phyloP scores from a whole-genome alignment of 2,888 invertebrate species.

The Scaptomyza reducta region DNA sequence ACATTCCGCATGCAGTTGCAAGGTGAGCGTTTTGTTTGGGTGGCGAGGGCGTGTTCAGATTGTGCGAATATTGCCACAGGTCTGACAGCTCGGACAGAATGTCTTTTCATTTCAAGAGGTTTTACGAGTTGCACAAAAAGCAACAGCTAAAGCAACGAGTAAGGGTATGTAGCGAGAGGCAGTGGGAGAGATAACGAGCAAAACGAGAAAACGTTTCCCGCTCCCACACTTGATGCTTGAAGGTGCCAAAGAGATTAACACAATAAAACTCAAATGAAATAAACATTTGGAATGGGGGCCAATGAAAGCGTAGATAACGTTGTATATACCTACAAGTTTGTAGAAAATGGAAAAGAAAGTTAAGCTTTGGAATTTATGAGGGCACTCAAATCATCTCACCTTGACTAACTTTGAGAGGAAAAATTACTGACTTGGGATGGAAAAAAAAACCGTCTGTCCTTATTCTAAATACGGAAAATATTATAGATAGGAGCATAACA shows the following conservation, averaged over 20 bases:
- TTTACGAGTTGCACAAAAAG: constrained; percentile 25
- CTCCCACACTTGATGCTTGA: not conserved
- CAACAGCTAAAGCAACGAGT: not conserved
- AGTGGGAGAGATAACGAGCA: constrained; percentile 12
- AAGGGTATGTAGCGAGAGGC: not conserved
- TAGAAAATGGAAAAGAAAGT: not conserved
- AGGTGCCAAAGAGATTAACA: constrained; percentile 16
- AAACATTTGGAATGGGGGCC: constrained; percentile 23
- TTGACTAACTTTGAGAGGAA: not conserved
- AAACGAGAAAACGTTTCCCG: not conserved
- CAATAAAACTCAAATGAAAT: constrained; percentile 28
- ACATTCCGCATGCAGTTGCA: constrained; percentile 67
- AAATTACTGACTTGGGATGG: not conserved
- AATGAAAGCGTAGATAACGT: constrained; percentile 3
- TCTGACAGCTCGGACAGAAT: constrained; percentile 50
- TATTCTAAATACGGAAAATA: no score
- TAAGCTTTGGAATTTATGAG: not conserved
- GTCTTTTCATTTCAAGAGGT: constrained; percentile 38
- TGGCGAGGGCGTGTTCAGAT: constrained; percentile 34
- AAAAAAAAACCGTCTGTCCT: no score
- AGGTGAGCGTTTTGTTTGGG: constrained; percentile 34
- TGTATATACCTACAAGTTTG: not conserved
- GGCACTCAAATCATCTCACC: not conserved
- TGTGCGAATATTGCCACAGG: constrained; percentile 44
- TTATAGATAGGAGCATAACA: no score